A percentile compares a stretch with the other conserved stretches of the same genome.
phyloP scores from a whole-genome alignment of 2,113 vertebrate species.

The Choloepus hoffmanni region DNA sequence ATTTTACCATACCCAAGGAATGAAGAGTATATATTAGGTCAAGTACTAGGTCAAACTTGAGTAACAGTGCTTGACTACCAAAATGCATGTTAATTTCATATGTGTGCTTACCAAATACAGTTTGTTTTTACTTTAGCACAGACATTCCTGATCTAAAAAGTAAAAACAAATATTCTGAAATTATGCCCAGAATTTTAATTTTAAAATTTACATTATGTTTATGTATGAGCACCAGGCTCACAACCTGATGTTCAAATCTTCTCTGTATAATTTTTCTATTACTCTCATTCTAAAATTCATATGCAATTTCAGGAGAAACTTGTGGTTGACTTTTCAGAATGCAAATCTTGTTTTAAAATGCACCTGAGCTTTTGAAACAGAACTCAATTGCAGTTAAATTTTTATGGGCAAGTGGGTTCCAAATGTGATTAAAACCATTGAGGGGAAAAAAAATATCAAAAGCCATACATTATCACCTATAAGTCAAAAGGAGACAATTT shows the following conservation, averaged over 20 bases:
- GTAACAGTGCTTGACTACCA: not conserved
- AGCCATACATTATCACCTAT: not conserved
- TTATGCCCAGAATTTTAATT: slow-evolving; percentile 77
- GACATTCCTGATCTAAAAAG: slow-evolving; percentile 72
- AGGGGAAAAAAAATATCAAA: not conserved
- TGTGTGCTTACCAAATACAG: slow-evolving; percentile 68
- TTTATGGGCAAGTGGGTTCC: slow-evolving; percentile 21
- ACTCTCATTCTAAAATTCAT: slow-evolving; percentile 70
- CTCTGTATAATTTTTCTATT: slow-evolving; percentile 75
- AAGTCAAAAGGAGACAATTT: not conserved
- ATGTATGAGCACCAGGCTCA: slow-evolving; percentile 74
- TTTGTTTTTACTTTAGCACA: slow-evolving; percentile 73
- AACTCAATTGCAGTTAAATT: slow-evolving; percentile 48
- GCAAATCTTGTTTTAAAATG: slow-evolving; percentile 67
- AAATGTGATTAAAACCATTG: not conserved
- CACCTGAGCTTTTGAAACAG: slow-evolving; percentile 69
- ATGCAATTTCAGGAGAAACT: slow-evolving; percentile 68
- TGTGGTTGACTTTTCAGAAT: slow-evolving; percentile 69
- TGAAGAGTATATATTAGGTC: not conserved
- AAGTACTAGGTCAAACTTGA: not conserved
- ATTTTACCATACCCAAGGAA: not conserved
- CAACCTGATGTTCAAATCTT: slow-evolving; percentile 58
- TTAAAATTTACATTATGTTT: slow-evolving; percentile 79
- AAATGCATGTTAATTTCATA: slow-evolving; percentile 63
- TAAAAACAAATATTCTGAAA: slow-evolving; percentile 80